A percentile compares a stretch with the other conserved stretches of the same genome.
phyloP scores from a whole-genome alignment of 1,140 invertebrate species.

The Chironomus striatipennis region DNA sequence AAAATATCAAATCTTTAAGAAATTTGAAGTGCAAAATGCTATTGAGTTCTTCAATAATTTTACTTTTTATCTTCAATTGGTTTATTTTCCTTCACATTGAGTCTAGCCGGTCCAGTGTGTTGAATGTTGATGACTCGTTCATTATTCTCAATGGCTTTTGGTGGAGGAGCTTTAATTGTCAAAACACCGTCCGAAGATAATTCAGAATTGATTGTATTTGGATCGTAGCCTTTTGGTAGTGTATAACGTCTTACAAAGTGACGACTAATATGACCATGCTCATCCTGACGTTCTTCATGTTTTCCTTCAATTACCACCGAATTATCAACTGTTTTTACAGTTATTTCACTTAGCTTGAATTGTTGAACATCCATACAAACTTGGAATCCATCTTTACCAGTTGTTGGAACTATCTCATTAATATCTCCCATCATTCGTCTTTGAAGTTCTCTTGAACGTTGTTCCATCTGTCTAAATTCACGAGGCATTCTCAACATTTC shows the following conservation, averaged over 20 bases:
- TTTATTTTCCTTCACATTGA: too few species aligned
- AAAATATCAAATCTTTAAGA: too few species aligned
- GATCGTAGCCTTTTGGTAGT: conserved; percentile 53
- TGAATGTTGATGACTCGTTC: conserved; percentile 38
- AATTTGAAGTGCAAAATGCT: too few species aligned
- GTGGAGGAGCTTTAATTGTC: conserved; percentile 55
- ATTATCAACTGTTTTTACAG: conserved; percentile 61
- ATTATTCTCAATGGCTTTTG: conserved; percentile 36
- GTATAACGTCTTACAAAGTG: conserved; percentile 61
- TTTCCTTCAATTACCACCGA: conserved; percentile 57
- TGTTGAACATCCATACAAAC: conserved; percentile 58
- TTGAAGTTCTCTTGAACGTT: not conserved
- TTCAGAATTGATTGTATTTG: conserved; percentile 56
- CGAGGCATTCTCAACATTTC: conserved; percentile 32
- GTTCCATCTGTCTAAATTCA: conserved; percentile 21
- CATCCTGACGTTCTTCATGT: conserved; percentile 56
- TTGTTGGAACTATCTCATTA: conserved; percentile 29
- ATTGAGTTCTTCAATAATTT: too few species aligned
- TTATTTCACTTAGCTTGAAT: conserved; percentile 65
- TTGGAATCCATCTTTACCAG: conserved; percentile 42
- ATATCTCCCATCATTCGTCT: not conserved
- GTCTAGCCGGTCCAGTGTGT: conserved; percentile 30
- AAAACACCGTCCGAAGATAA: conserved; percentile 64
- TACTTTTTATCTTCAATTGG: too few species aligned
- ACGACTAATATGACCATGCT: conserved; percentile 50